phyloP scores from a whole-genome alignment of 92 coral and sea anemone species.

The Porites cylindrica region DNA sequence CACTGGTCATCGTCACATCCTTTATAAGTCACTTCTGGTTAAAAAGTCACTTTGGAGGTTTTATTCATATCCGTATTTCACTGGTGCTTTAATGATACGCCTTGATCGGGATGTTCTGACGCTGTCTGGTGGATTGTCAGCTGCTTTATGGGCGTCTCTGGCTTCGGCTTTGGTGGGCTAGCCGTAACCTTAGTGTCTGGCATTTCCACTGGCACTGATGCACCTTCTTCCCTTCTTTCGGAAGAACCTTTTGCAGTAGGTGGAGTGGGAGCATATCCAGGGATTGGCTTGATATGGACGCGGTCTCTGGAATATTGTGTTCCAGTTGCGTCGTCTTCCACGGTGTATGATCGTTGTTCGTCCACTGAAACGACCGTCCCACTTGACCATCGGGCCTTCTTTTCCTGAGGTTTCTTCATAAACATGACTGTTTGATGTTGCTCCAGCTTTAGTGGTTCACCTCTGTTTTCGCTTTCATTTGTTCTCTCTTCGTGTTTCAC shows the following conservation, averaged over 20 bases:
- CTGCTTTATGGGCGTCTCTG: no score
- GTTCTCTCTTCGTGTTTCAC: no score
- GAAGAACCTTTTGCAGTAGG: conserved; percentile 58
- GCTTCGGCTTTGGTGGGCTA: no score
- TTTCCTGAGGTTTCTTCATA: conserved; percentile 47
- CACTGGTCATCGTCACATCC: conserved; percentile 17
- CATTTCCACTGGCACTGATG: conserved; percentile 17
- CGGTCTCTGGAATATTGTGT: conserved; percentile 75
- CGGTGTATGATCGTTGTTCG: conserved; percentile 74
- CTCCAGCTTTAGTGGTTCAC: conserved; percentile 73
- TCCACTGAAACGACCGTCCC: conserved; percentile 16
- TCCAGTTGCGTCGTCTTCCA: conserved; percentile 72
- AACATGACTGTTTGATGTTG: conserved; percentile 75
- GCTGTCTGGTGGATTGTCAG: no score
- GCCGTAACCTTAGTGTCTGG: no score
- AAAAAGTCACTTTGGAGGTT: conserved; percentile 26
- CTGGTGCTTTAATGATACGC: no score
- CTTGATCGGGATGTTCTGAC: no score
- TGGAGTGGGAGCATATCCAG: conserved; percentile 70
- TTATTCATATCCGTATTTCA: no score
- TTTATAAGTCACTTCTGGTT: conserved; percentile 51
- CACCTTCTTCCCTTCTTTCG: conserved; percentile 70
- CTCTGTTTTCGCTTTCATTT: no score
- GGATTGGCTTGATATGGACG: conserved; percentile 74
- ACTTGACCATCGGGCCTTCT: conserved; percentile 17